Conservation (phyloP, 2,888 invertebrate species). For the Synergus gifuensis region DNA sequence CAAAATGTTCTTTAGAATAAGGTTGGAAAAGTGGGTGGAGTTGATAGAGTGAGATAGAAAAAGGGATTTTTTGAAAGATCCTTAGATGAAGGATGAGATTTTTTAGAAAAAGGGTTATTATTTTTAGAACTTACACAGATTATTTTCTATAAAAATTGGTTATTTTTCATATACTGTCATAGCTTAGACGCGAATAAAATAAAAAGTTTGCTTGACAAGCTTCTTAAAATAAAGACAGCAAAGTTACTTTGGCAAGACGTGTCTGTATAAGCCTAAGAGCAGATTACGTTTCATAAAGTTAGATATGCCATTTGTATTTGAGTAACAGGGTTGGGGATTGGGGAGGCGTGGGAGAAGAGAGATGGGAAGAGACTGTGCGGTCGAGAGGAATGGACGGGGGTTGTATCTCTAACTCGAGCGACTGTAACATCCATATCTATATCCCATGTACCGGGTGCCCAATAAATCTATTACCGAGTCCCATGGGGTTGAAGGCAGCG, state of each 20-base stretch:
- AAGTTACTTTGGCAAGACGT: conserved; percentile 8
- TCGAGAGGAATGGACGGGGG: conserved; percentile 52
- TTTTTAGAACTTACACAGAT: neutral
- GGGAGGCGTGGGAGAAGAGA: conserved; percentile 39
- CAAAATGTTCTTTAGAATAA: no score
- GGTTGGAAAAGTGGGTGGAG: no score
- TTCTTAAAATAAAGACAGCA: neutral
- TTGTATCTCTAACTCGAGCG: conserved; percentile 68
- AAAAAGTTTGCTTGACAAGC: neutral
- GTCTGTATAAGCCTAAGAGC: conserved; percentile 25
- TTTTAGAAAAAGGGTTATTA: neutral
- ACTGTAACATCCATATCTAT: conserved; percentile 71
- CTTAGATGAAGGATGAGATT: no score
- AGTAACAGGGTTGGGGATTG: conserved; percentile 41
- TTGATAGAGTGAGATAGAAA: no score
- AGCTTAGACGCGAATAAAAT: neutral
- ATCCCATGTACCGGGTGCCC: conserved; percentile 72
- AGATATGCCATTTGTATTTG: conserved; percentile 67
- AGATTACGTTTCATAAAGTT: conserved; percentile 64
- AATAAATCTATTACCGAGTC: conserved; percentile 77
- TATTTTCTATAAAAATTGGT: neutral
- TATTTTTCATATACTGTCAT: neutral
- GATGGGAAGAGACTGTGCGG: conserved; percentile 51
- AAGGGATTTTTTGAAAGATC: no score
- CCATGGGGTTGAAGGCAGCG: conserved; percentile 63